Percentiles rank a stretch among this genome's conserved stretches.
Conservation (phyloP, 2,113 vertebrate genomes). For the Mormoops blainvillei region DNA sequence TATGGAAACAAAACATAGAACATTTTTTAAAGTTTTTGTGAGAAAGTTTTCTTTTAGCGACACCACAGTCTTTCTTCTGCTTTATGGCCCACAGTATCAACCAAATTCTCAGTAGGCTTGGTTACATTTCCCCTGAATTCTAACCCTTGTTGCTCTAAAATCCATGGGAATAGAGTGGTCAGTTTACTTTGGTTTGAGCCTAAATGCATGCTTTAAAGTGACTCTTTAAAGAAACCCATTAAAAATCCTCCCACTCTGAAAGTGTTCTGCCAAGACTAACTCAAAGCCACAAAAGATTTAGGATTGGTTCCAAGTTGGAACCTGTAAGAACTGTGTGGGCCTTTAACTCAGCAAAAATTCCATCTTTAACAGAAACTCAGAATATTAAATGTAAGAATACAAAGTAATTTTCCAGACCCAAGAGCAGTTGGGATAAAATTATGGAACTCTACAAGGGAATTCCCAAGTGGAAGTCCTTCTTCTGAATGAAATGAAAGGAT, state of each 20-base stretch:
- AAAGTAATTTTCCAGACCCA: constrained; percentile 47
- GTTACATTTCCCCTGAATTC: constrained; percentile 53
- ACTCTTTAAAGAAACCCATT: constrained; percentile 57
- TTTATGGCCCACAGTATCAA: neutral
- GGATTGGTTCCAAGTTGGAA: constrained; percentile 56
- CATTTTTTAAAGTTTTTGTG: neutral
- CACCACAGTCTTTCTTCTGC: neutral
- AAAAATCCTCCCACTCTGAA: constrained; percentile 59
- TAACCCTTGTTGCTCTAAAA: constrained; percentile 43
- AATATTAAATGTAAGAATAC: constrained; percentile 47
- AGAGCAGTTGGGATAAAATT: constrained; percentile 35
- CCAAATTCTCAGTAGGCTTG: constrained; percentile 50
- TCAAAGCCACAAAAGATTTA: constrained; percentile 55
- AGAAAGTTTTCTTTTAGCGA: constrained; percentile 49
- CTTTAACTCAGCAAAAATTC: constrained; percentile 53
- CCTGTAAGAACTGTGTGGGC: constrained; percentile 49
- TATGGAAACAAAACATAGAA: neutral
- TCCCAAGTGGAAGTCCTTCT: constrained; percentile 6
- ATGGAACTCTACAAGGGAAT: constrained; percentile 43
- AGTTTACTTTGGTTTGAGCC: constrained; percentile 69
- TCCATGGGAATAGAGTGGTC: constrained; percentile 61
- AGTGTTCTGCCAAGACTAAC: constrained; percentile 66
- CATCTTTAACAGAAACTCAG: constrained; percentile 32
- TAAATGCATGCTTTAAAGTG: constrained; percentile 59
- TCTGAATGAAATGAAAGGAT: constrained; percentile 36